Evolutionary conservation across 2,888 invertebrate species (phyloP).

Genomic region (Polydrusus cervinus): DNA sequence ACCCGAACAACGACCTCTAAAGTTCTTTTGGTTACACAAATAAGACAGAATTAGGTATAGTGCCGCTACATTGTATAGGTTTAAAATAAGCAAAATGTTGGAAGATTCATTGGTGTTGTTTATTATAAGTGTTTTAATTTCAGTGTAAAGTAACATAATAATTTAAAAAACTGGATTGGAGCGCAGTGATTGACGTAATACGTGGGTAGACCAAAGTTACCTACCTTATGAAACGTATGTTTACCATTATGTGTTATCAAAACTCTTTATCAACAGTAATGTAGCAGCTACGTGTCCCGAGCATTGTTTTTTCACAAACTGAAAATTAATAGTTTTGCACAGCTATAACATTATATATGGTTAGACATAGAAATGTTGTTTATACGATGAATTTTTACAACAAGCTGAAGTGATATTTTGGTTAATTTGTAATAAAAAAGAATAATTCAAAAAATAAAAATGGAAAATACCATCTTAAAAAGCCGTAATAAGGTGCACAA

Average conservation of each 20-base stretch:
- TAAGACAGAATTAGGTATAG: constrained; percentile 1
- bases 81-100: constrained; percentile 25
- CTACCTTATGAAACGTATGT: constrained; percentile 18
- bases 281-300: constrained; percentile 23
- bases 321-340: background rate
- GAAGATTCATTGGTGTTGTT: constrained; percentile 26
- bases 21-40: constrained; percentile 9
- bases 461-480: constrained; percentile 33
- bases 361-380: constrained; percentile 4
- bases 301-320: constrained; percentile 21
- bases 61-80: background rate
- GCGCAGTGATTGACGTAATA: background rate
- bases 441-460: constrained; percentile 9
- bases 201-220: background rate
- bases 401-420: background rate
- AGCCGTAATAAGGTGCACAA: constrained; percentile 28
- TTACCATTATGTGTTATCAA: constrained; percentile 39
- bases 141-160: constrained; percentile 12
- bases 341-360: background rate
- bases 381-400: background rate
- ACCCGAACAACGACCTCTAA: constrained; percentile 34
- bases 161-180: background rate
- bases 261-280: constrained; percentile 33
- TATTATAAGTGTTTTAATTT: constrained; percentile 28
- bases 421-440: constrained; percentile 10